phyloP scores from a whole-genome alignment of 2,888 invertebrate species.

The Omphaloscelis lunosa region DNA sequence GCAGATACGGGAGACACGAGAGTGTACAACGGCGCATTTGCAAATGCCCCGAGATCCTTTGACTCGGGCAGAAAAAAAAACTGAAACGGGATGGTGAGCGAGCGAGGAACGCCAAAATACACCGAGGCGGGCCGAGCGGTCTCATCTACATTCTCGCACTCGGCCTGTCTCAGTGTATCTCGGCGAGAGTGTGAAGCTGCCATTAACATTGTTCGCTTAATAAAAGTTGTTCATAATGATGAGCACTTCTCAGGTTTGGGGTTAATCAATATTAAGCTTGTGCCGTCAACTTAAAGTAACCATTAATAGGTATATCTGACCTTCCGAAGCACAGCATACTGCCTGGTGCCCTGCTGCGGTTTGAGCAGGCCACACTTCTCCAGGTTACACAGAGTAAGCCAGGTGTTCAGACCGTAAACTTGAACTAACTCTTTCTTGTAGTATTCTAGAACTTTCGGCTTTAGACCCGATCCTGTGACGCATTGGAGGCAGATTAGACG shows the following conservation, averaged over 20 bases:
- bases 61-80: no score
- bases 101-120: no score
- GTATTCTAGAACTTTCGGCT: conserved; percentile 95
- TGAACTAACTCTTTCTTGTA: conserved; percentile 92
- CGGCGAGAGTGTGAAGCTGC: no score
- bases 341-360: conserved; percentile 93
- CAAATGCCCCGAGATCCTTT: no score
- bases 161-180: no score
- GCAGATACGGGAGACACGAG: no score
- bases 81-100: no score
- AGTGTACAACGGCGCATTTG: no score
- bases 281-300: neutral
- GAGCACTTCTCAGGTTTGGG: neutral
- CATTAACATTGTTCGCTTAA: neutral
- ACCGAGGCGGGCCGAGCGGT: no score
- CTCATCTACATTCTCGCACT: no score
- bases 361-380: conserved; percentile 96
- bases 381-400: conserved; percentile 95
- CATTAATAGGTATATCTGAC: conserved; percentile 73
- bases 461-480: conserved; percentile 97
- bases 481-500: conserved; percentile 98
- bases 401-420: conserved; percentile 96
- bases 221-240: neutral
- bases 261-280: neutral
- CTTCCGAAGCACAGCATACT: conserved; percentile 95